Percentiles rank a stretch among this genome's conserved stretches.
phyloP scores from a whole-genome alignment of 2,888 invertebrate species.

The Andrena fulva region DNA sequence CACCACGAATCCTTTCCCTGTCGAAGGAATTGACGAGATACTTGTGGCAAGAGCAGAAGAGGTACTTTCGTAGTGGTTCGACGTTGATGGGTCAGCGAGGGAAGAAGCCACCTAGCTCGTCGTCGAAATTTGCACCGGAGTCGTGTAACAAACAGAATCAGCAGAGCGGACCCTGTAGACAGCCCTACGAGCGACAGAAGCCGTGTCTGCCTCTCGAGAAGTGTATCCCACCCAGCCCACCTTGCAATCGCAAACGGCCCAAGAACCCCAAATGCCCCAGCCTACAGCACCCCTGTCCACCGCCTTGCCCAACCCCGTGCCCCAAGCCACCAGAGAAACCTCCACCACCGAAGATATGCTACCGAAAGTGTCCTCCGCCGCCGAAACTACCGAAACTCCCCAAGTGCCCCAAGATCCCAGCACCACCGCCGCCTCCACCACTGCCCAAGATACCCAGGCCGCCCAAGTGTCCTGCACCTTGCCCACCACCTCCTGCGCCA shows the following conservation, averaged over 20 bases:
- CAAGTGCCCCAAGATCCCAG: slow-evolving; percentile 22
- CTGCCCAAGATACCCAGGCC: slow-evolving; percentile 19
- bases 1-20: not conserved
- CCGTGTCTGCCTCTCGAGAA: slow-evolving; percentile 1
- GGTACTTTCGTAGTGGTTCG: not conserved
- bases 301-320: slow-evolving; percentile 27
- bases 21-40: not conserved
- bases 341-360: slow-evolving; percentile 47
- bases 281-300: slow-evolving; percentile 19
- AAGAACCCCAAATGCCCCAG: slow-evolving; percentile 23
- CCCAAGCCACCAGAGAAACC: slow-evolving; percentile 14
- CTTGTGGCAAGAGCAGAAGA: slow-evolving; percentile 7
- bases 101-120: not conserved
- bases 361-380: slow-evolving; percentile 37
- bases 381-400: slow-evolving; percentile 37
- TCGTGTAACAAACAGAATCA: not conserved
- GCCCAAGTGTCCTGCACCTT: slow-evolving; percentile 24
- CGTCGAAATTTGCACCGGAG: not conserved
- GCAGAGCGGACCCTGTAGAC: slow-evolving; percentile 10
- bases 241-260: slow-evolving; percentile 28
- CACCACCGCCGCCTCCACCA: slow-evolving; percentile 34
- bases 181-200: slow-evolving; percentile 1
- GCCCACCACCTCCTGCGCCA: slow-evolving; percentile 28
- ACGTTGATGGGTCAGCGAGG: not conserved
- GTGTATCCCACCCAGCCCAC: slow-evolving; percentile 22